Percentiles rank a stretch among this genome's conserved stretches.
Evolutionary conservation across 1,140 invertebrate species (phyloP).

Genomic region (Atta texana): DNA sequence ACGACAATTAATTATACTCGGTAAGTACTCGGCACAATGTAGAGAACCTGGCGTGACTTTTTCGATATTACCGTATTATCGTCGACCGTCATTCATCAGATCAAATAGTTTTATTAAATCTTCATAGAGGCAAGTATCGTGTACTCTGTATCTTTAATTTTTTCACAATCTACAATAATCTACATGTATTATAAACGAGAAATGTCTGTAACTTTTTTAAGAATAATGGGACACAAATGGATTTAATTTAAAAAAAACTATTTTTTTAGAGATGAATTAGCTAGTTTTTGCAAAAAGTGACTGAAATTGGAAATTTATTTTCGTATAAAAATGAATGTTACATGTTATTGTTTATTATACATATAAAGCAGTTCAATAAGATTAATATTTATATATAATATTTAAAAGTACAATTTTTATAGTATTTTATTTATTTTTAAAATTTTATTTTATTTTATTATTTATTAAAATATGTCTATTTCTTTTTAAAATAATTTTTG

Average conservation of each 20-base stretch:
- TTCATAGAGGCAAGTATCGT: background rate
- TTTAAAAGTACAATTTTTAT: too few relatives aligned
- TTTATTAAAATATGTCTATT: too few relatives aligned
- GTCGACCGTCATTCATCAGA: background rate
- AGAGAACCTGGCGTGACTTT: conserved; percentile 28
- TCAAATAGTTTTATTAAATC: conserved; percentile 59
- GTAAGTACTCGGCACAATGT: conserved; percentile 7
- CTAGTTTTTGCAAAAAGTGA: too few relatives aligned
- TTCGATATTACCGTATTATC: conserved; percentile 66
- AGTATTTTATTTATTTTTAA: too few relatives aligned
- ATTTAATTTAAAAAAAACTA: background rate
- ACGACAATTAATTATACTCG: conserved; percentile 68
- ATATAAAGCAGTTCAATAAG: too few relatives aligned
- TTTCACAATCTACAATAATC: background rate
- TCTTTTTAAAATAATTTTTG: too few relatives aligned
- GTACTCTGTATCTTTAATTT: background rate
- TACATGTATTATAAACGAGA: background rate
- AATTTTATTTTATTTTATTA: too few relatives aligned
- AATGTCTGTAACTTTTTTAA: background rate
- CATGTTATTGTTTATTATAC: too few relatives aligned
- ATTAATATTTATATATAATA: too few relatives aligned
- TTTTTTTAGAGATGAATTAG: background rate
- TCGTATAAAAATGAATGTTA: too few relatives aligned
- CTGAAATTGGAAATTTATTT: too few relatives aligned
- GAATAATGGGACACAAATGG: background rate